These are phyloP conservation scores for Contarinia nasturtii DNA, from an alignment of 1,140 invertebrate genomes.

Conservation along the genomic window DNA sequence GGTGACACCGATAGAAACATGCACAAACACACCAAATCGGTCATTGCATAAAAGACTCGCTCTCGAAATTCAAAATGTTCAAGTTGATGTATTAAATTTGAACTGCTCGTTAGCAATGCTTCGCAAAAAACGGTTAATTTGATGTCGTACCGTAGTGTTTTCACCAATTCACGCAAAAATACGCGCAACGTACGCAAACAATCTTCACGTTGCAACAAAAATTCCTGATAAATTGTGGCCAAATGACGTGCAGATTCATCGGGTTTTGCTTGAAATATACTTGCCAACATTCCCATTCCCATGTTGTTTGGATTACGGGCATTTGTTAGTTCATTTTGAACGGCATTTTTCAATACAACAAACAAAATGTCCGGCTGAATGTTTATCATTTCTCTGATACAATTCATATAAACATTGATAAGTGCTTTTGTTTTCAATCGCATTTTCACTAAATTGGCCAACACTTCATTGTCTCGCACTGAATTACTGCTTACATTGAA, in stretches of 20 bases:
- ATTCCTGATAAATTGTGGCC: constrained; percentile 67
- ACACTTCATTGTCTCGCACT: constrained; percentile 69
- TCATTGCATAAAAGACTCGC: constrained; percentile 61
- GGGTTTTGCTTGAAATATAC: constrained; percentile 67
- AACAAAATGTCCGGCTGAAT: constrained; percentile 53
- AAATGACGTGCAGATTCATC: constrained; percentile 56
- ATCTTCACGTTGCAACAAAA: constrained; percentile 76
- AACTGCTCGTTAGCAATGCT: constrained; percentile 23
- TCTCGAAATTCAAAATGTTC: constrained; percentile 51
- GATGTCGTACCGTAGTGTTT: constrained; percentile 61
- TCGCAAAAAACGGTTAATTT: constrained; percentile 50
- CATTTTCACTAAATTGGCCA: constrained; percentile 77
- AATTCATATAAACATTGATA: constrained; percentile 70
- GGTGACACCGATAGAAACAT: constrained; percentile 65
- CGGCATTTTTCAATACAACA: constrained; percentile 76
- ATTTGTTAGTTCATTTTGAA: constrained; percentile 87
- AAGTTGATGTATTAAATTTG: constrained; percentile 18
- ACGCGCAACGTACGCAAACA: constrained; percentile 68
- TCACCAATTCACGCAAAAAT: constrained; percentile 63
- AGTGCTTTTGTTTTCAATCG: constrained; percentile 84
- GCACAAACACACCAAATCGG: constrained; percentile 69
- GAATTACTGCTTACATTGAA: constrained; percentile 57
- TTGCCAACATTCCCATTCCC: constrained; percentile 36
- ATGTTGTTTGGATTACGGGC: constrained; percentile 88
- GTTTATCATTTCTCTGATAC: constrained; percentile 46